Percentiles rank a stretch among this genome's conserved stretches.
phyloP scores from a whole-genome alignment of 92 coral and sea anemone species.

The Siderastrea radians region DNA sequence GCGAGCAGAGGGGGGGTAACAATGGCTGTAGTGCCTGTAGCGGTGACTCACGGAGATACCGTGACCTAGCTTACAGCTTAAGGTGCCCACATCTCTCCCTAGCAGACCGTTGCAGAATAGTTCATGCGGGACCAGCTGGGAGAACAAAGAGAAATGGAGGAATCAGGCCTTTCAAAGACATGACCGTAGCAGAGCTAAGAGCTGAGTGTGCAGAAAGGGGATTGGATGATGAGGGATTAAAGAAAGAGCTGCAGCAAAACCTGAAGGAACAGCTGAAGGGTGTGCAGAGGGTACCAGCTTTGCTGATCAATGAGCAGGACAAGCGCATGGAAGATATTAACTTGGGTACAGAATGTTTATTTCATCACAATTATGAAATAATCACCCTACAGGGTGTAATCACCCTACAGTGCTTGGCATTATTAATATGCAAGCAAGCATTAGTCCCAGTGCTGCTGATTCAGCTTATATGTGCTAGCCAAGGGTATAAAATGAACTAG shows the following conservation, averaged over 20 bases:
- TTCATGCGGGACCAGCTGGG: slow-evolving; percentile 28
- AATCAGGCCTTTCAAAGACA: slow-evolving; percentile 47
- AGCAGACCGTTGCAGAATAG: slow-evolving; percentile 15
- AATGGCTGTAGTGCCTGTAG: slow-evolving; percentile 46
- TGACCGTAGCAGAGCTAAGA: slow-evolving; percentile 19
- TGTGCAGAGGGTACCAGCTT: slow-evolving; percentile 36
- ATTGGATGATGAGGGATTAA: slow-evolving; percentile 3
- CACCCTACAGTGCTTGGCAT: neutral
- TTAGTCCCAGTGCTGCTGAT: too few relatives aligned
- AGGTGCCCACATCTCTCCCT: slow-evolving; percentile 27
- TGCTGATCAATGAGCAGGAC: slow-evolving; percentile 26
- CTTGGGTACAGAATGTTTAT: slow-evolving; percentile 17
- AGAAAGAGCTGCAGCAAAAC: slow-evolving; percentile 20
- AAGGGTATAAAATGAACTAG: too few relatives aligned
- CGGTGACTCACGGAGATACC: slow-evolving; percentile 26
- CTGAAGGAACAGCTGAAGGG: slow-evolving; percentile 21
- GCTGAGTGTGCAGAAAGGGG: slow-evolving; percentile 6
- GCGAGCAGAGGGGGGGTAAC: slow-evolving; percentile 53
- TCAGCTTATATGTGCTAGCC: too few relatives aligned
- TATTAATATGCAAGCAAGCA: too few relatives aligned
- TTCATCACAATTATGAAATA: neutral
- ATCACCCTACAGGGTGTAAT: too few relatives aligned
- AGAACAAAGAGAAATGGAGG: slow-evolving; percentile 32
- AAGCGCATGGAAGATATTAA: slow-evolving; percentile 16
- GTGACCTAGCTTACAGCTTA: slow-evolving; percentile 31